These are phyloP conservation scores for Psephotus haematonotus DNA, from an alignment of 2,113 vertebrate genomes.

Conservation along the genomic window DNA sequence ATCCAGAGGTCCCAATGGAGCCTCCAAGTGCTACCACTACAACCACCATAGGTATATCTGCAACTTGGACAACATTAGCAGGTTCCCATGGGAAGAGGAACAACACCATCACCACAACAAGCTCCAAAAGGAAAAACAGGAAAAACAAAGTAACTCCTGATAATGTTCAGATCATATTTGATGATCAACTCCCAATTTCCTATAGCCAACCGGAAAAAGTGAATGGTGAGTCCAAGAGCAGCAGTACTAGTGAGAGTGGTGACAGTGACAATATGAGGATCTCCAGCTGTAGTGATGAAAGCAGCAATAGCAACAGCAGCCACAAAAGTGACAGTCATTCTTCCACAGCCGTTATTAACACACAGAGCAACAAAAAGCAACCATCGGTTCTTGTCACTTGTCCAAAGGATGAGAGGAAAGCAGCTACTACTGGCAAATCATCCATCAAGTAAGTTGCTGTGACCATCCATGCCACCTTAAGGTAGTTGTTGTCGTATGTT, in stretches of 20 bases:
- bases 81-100: slow-evolving; percentile 94
- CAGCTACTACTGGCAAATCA: slow-evolving; percentile 85
- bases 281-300: slow-evolving; percentile 97
- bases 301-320: slow-evolving; percentile 96
- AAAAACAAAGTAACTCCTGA: slow-evolving; percentile 94
- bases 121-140: slow-evolving; percentile 96
- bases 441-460: slow-evolving; percentile 80
- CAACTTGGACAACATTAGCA: slow-evolving; percentile 93
- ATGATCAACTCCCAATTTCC: slow-evolving; percentile 93
- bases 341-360: slow-evolving; percentile 63
- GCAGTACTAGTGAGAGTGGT: slow-evolving; percentile 92
- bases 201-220: slow-evolving; percentile 96
- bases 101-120: slow-evolving; percentile 91
- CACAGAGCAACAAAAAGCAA: slow-evolving; percentile 83
- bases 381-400: slow-evolving; percentile 82
- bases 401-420: slow-evolving; percentile 86
- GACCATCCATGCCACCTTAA: fast-evolving
- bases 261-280: slow-evolving; percentile 98
- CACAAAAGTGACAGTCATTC: slow-evolving; percentile 84
- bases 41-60: slow-evolving; percentile 97
- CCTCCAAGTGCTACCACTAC: slow-evolving; percentile 98
- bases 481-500: fast-evolving
- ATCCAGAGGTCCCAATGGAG: slow-evolving; percentile 91
- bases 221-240: slow-evolving; percentile 94
- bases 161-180: slow-evolving; percentile 94